These are phyloP conservation scores for Leucophenga maculata DNA, from an alignment of 2,888 invertebrate genomes.

Conservation along the genomic window DNA sequence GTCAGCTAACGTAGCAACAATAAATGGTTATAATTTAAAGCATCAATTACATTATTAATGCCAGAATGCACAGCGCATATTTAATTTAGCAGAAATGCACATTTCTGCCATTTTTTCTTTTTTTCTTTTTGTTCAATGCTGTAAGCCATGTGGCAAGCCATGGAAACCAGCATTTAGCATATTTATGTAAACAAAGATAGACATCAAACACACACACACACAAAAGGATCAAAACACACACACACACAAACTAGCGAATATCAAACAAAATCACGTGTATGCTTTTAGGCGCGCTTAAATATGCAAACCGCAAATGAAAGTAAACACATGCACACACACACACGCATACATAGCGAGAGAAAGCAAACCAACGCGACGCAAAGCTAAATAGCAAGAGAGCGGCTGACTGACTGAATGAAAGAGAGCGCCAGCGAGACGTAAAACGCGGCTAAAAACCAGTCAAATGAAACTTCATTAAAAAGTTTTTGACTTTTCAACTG, in stretches of 20 bases:
- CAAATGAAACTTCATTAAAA: slow-evolving; percentile 33
- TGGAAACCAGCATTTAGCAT: slow-evolving; percentile 8
- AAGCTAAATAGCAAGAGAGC: not conserved
- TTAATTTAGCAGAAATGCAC: slow-evolving; percentile 16
- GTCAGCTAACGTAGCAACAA: not conserved
- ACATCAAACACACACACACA: not conserved
- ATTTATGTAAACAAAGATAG: not conserved
- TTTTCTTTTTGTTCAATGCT: not conserved
- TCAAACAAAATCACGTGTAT: not conserved
- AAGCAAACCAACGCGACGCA: too few species aligned
- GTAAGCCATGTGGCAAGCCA: not conserved
- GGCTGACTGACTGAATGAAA: not conserved
- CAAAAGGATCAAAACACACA: not conserved
- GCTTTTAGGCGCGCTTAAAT: not conserved
- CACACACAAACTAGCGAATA: not conserved
- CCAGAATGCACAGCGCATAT: slow-evolving; percentile 1
- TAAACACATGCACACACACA: not conserved
- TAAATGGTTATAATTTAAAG: not conserved
- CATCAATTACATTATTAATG: not conserved
- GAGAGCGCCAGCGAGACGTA: not conserved
- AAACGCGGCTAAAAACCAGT: slow-evolving; percentile 7
- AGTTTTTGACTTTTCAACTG: slow-evolving; percentile 22
- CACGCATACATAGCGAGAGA: not conserved
- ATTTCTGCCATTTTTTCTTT: not conserved
- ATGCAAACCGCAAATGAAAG: not conserved